Base-by-base conservation (phyloP, 2,888 invertebrate species). In the Epinotia bilunana region DNA sequence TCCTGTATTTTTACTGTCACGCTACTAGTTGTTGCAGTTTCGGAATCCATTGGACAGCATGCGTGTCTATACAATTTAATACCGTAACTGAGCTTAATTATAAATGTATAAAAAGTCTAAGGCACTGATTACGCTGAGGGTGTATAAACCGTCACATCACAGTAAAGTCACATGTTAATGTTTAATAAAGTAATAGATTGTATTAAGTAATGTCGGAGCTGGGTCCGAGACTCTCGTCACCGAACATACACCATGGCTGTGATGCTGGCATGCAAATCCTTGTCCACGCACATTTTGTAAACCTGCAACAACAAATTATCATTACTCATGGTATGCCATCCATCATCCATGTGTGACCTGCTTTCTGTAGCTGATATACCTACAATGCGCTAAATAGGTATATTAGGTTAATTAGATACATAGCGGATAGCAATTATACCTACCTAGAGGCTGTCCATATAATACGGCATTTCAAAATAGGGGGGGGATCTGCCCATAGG, bases 1-100 rank as follows among this genome's bases (percentile, higher is more conserved):
- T 79, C 83, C 76, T 82, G 87, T 79, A 88, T 90, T 81, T 88
- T 89, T 80, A 79, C 83, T 81, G 89, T 87, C 81, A 80, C 81
- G 80, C 87, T 86, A 76, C 85, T 83, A 77, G 81, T 82, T 77
- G 78, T 77, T 81, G 87, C 86, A 79, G 81, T 83, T 83, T 87
- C 84, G 85, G 89, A 88, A 91, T 93, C 93, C 93, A 93, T 93
- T 88, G 88, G 87, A 84, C 88, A 86, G 87, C 90, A 91, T 91
- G 81, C 86, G 88, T 81, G 62, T 39, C 39, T 39, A 39, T 39
- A 62, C 61, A 57, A 78, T 83, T 76, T 81, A 74, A 79, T 79
- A 73, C 58, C 79, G 70, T 72, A 79, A 77, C 78, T 78, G 83
- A 84, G 84, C 79, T 82, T 83, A 80, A 74, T 78, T 83, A 79